Conservation (phyloP, 2,797 vertebrate species). For the Phrynocephalus vlangalii region DNA sequence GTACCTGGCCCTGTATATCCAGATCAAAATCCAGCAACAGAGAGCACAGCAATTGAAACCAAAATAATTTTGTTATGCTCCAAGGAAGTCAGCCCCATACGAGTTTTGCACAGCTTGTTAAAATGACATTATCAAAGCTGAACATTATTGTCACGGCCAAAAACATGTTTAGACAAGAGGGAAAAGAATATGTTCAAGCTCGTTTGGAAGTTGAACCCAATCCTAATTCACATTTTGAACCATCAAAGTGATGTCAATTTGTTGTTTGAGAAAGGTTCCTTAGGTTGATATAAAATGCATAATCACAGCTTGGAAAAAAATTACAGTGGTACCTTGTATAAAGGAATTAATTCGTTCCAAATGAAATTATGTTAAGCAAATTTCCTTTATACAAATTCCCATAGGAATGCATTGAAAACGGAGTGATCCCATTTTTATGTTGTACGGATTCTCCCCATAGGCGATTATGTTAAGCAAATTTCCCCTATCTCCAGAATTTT, state of each 20-base stretch:
- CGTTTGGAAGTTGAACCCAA: slow-evolving; percentile 62
- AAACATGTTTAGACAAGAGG: slow-evolving; percentile 47
- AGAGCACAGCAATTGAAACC: slow-evolving; percentile 44
- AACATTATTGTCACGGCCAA: slow-evolving; percentile 64
- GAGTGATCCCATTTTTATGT: no score
- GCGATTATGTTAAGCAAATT: no score
- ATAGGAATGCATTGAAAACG: no score
- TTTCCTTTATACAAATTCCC: no score
- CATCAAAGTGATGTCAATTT: slow-evolving; percentile 69
- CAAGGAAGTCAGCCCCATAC: slow-evolving; percentile 51
- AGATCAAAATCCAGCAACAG: slow-evolving; percentile 60
- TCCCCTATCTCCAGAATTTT: no score
- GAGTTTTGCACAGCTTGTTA: slow-evolving; percentile 64
- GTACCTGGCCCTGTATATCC: slow-evolving; percentile 47
- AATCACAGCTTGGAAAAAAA: slow-evolving; percentile 20
- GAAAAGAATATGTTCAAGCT: slow-evolving; percentile 52
- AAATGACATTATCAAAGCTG: slow-evolving; percentile 63
- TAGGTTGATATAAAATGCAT: slow-evolving; percentile 8
- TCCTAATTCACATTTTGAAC: slow-evolving; percentile 73
- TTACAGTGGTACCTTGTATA: no score
- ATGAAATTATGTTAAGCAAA: no score
- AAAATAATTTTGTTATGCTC: slow-evolving; percentile 39
- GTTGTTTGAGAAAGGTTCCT: slow-evolving; percentile 60
- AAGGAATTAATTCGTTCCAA: no score
- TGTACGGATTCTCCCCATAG: no score